A percentile compares a stretch with the other conserved stretches of the same genome.
These are phyloP conservation scores for Haliclona indistincta DNA, from an alignment of 37 sponge, comb jelly and placozoan species.

Conservation along the genomic window DNA sequence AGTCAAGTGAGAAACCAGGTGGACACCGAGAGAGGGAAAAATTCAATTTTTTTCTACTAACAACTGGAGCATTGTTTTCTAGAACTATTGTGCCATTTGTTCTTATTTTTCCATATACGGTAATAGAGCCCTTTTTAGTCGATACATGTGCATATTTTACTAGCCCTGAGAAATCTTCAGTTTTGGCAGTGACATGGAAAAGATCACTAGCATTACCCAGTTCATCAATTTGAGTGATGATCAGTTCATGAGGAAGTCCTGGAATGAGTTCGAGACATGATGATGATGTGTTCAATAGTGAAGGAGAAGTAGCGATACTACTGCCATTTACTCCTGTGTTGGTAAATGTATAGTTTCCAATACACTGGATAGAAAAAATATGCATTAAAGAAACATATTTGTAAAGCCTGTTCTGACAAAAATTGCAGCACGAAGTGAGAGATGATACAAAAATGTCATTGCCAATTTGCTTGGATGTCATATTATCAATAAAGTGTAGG, in stretches of 20 bases:
- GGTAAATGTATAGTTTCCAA: not conserved
- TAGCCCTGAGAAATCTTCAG: no score
- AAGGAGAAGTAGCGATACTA: no score
- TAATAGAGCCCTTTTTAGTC: not conserved
- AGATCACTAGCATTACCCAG: not conserved
- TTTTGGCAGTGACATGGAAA: not conserved
- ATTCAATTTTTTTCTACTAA: not conserved
- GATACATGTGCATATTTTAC: no score
- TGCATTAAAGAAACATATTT: not conserved
- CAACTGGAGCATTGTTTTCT: not conserved
- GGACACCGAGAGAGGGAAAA: not conserved
- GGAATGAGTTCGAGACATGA: not conserved
- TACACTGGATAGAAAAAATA: not conserved
- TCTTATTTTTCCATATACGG: not conserved
- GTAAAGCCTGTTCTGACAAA: not conserved
- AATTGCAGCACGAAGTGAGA: not conserved
- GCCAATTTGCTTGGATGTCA: not conserved
- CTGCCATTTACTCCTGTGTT: not conserved
- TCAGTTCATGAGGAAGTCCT: not conserved
- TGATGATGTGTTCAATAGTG: no score
- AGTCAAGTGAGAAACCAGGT: conserved; percentile 9
- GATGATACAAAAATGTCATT: conserved; percentile 4
- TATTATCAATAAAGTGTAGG: not conserved
- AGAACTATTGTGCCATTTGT: not conserved
- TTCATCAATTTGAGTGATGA: not conserved